phyloP scores from a whole-genome alignment of 2,888 invertebrate species.

The Pseudococcus jackbeardsleyi region DNA sequence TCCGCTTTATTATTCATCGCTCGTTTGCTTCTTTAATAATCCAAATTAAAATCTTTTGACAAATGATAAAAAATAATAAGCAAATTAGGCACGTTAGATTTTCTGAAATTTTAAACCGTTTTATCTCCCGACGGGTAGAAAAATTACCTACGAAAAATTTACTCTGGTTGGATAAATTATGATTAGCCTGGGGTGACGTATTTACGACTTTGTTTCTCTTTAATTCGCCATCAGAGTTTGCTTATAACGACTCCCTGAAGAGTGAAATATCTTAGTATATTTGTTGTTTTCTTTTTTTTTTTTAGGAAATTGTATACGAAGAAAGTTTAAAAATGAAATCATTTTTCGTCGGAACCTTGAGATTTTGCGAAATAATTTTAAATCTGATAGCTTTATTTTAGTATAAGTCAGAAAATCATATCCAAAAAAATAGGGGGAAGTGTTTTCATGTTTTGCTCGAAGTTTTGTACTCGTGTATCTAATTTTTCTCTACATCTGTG shows the following conservation, averaged over 20 bases:
- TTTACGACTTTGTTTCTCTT: constrained; percentile 19
- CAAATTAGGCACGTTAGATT: not conserved
- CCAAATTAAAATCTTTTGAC: constrained; percentile 21
- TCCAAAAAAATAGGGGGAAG: no score
- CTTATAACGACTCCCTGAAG: constrained; percentile 5
- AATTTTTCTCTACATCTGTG: no score
- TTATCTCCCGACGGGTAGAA: not conserved
- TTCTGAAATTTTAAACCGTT: constrained; percentile 1
- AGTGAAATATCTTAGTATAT: not conserved
- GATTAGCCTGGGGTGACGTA: constrained; percentile 1
- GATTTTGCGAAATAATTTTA: no score
- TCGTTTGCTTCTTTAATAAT: constrained; percentile 15
- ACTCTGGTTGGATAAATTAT: not conserved
- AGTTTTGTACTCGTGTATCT: no score
- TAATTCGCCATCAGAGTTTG: not conserved
- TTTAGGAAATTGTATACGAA: no score
- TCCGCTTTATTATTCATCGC: constrained; percentile 31
- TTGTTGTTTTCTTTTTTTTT: no score
- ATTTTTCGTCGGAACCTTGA: no score
- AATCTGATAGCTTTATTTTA: no score
- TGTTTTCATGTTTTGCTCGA: no score
- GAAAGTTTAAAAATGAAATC: no score
- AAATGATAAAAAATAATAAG: constrained; percentile 8
- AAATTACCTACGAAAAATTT: not conserved
- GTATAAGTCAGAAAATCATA: no score